Conservation (phyloP, 2,888 invertebrate genomes). For the Luffia ferchaultella region DNA sequence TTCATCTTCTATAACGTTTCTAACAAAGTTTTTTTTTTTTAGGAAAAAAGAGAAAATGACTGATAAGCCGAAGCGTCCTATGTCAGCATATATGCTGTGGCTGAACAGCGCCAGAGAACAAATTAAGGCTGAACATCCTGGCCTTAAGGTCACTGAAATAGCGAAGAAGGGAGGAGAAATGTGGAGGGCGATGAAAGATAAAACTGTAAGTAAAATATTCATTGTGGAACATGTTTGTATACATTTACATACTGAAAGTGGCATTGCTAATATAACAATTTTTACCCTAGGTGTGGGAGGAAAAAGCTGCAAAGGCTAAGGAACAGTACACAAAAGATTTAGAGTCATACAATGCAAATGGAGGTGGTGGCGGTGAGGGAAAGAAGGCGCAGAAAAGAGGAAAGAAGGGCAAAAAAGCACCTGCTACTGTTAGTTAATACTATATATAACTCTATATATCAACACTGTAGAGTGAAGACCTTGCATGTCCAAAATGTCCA, state of each 20-base stretch:
- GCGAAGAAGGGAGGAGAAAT: conserved; percentile 95
- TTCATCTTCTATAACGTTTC: too few relatives aligned
- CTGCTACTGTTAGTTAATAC: conserved; percentile 4
- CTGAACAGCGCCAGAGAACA: conserved; percentile 86
- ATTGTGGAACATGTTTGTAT: too few relatives aligned
- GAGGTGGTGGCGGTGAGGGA: conserved; percentile 67
- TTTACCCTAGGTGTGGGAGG: conserved; percentile 83
- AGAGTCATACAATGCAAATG: conserved; percentile 87
- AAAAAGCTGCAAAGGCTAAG: conserved; percentile 87
- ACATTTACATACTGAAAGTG: too few relatives aligned
- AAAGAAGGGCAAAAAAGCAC: conserved; percentile 64
- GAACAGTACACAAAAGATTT: conserved; percentile 89
- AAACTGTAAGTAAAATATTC: conserved; percentile 71
- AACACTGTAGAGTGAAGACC: too few relatives aligned
- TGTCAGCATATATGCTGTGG: conserved; percentile 96
- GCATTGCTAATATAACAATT: too few relatives aligned
- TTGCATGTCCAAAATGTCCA: too few relatives aligned
- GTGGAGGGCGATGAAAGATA: conserved; percentile 91
- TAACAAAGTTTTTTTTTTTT: conserved; percentile 22
- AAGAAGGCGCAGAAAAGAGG: conserved; percentile 57
- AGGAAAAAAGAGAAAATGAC: conserved; percentile 73
- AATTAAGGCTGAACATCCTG: conserved; percentile 91
- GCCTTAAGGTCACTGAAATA: conserved; percentile 90
- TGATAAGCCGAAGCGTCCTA: conserved; percentile 93
- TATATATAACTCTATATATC: not conserved